Percentiles rank a stretch among this genome's conserved stretches.
These are phyloP conservation scores for Stigmatopora argus DNA, from an alignment of 2,113 vertebrate species.

Conservation along the genomic window DNA sequence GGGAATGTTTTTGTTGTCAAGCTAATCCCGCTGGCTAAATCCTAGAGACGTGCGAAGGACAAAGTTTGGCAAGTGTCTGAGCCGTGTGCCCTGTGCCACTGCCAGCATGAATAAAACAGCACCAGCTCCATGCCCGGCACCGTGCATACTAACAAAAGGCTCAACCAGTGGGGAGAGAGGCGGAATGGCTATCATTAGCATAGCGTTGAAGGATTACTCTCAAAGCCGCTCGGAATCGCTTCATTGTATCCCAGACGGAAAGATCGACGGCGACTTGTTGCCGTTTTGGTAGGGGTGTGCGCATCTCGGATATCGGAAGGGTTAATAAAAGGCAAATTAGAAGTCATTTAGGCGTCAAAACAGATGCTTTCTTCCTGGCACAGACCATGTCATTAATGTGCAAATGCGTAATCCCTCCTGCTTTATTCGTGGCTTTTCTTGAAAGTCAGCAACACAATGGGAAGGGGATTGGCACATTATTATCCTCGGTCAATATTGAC, in stretches of 20 bases:
- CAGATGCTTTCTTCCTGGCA: slow-evolving; percentile 66
- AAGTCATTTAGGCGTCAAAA: slow-evolving; percentile 66
- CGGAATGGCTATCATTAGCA: slow-evolving; percentile 50
- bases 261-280: slow-evolving; percentile 56
- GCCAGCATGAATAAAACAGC: slow-evolving; percentile 52
- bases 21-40: slow-evolving; percentile 35
- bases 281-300: slow-evolving; percentile 9
- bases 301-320: slow-evolving; percentile 50
- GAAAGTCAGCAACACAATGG: slow-evolving; percentile 50
- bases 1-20: slow-evolving; percentile 18
- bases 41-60: slow-evolving; percentile 52
- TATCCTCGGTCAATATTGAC: slow-evolving; percentile 71
- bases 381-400: slow-evolving; percentile 61
- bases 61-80: slow-evolving; percentile 51
- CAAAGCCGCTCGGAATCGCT: slow-evolving; percentile 64
- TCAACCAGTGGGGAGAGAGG: slow-evolving; percentile 52
- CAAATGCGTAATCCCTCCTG: slow-evolving; percentile 55
- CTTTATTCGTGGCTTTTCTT: slow-evolving; percentile 55
- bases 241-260: slow-evolving; percentile 58
- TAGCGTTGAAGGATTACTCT: slow-evolving; percentile 64
- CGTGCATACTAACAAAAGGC: slow-evolving; percentile 61
- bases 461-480: slow-evolving; percentile 57
- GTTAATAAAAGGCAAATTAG: slow-evolving; percentile 77
- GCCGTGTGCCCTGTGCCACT: slow-evolving; percentile 46
- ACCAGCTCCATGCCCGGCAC: slow-evolving; percentile 21